phyloP scores from a whole-genome alignment of 2,797 vertebrate species.

The Gallinago stenura region DNA sequence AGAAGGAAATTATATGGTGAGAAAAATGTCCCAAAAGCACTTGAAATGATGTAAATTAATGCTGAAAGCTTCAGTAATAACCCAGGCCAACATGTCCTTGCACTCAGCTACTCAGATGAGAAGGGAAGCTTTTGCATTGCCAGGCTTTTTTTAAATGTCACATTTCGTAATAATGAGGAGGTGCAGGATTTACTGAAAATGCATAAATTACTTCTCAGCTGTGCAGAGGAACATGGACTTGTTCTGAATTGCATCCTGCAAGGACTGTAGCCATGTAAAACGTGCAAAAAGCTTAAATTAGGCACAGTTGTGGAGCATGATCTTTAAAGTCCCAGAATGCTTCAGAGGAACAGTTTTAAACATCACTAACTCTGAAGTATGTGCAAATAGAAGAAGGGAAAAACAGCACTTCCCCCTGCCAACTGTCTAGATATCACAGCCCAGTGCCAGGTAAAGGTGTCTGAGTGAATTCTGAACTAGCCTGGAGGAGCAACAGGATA shows the following conservation, averaged over 20 bases:
- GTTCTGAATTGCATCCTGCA: background rate
- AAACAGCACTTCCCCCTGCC: background rate
- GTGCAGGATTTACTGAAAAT: background rate
- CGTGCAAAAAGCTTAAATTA: background rate
- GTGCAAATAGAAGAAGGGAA: background rate
- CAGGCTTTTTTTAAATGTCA: constrained; percentile 29
- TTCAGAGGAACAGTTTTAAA: background rate
- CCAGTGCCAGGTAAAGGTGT: background rate
- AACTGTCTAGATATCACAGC: background rate
- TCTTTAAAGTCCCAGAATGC: background rate
- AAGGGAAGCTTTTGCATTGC: background rate
- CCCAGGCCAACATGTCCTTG: background rate
- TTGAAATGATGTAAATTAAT: constrained; percentile 40
- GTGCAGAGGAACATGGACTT: background rate
- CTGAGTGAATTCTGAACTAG: background rate
- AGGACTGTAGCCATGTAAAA: background rate
- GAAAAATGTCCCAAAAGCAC: constrained; percentile 18
- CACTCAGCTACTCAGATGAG: background rate
- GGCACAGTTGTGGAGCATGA: background rate
- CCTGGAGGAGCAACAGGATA: background rate
- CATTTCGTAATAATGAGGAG: background rate
- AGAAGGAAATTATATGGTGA: background rate
- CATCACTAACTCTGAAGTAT: background rate
- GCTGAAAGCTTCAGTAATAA: constrained; percentile 32
- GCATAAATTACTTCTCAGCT: background rate